Conservation (phyloP, 1,140 invertebrate genomes). For the Brachystomella parvula region DNA sequence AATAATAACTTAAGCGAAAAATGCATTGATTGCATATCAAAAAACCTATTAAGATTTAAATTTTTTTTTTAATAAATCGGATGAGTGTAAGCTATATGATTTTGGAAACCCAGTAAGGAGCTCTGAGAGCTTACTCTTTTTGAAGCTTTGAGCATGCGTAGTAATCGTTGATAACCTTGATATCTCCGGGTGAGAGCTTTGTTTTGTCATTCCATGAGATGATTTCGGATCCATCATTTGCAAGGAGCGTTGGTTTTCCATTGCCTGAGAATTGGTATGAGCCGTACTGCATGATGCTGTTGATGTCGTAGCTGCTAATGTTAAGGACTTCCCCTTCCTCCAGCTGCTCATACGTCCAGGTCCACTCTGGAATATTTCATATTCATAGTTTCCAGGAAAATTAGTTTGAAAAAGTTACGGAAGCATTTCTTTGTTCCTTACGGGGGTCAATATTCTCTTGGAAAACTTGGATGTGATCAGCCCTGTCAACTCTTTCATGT, state of each 20-base stretch:
- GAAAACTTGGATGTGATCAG: not conserved
- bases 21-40: too few relatives aligned
- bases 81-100: too few relatives aligned
- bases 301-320: not conserved
- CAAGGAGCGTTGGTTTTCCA: slow-evolving; percentile 8
- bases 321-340: not conserved
- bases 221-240: not conserved
- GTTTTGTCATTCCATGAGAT: not conserved
- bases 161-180: slow-evolving; percentile 2
- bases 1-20: slow-evolving; percentile 2
- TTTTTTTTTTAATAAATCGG: not conserved
- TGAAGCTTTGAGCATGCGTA: not conserved
- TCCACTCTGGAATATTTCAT: slow-evolving; percentile 9
- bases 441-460: slow-evolving; percentile 3
- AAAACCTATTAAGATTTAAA: too few relatives aligned
- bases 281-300: slow-evolving; percentile 20
- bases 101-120: not conserved
- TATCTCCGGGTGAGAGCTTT: not conserved
- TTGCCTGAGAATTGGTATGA: slow-evolving; percentile 8
- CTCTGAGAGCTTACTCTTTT: not conserved
- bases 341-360: not conserved
- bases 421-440: slow-evolving; percentile 10
- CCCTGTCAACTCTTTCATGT: slow-evolving; percentile 11
- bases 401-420: not conserved
- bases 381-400: not conserved